Percentiles rank a stretch among this genome's conserved stretches.
These are phyloP conservation scores for Habroteleia sp. DNA, from an alignment of 2,888 invertebrate genomes.

Conservation along the genomic window DNA sequence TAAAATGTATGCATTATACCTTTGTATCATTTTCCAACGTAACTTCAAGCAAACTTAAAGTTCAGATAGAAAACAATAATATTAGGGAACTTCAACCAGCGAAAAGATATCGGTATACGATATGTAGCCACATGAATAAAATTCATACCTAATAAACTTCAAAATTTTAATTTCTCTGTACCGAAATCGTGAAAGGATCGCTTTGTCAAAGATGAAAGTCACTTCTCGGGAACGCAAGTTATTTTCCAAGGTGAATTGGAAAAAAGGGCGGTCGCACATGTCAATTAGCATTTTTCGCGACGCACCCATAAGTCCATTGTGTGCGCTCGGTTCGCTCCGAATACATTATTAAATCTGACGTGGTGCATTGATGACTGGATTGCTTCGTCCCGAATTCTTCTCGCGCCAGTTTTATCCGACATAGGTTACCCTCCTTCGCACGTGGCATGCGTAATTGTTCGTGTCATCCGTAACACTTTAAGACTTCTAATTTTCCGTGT, in stretches of 20 bases:
- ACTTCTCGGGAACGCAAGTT: constrained; percentile 28
- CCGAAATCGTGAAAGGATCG: too few species aligned
- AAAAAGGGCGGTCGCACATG: constrained; percentile 65
- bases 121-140: too few species aligned
- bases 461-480: constrained; percentile 52
- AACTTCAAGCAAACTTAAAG: too few species aligned
- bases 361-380: constrained; percentile 70
- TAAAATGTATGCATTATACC: too few species aligned
- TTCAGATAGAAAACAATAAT: too few species aligned
- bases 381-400: constrained; percentile 70
- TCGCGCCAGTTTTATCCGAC: constrained; percentile 56
- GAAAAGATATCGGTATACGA: too few species aligned
- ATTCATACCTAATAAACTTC: too few species aligned
- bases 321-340: constrained; percentile 69
- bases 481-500: constrained; percentile 44
- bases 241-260: constrained; percentile 53
- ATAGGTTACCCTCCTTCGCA: constrained; percentile 63
- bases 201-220: constrained; percentile 15
- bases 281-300: constrained; percentile 71
- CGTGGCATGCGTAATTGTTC: constrained; percentile 71
- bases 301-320: constrained; percentile 74
- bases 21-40: too few species aligned
- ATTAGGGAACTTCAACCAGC: too few species aligned
- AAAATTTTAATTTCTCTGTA: too few species aligned
- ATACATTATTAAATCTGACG: constrained; percentile 73